Conservation (phyloP, 2,888 invertebrate species). For the Formica aserva region DNA sequence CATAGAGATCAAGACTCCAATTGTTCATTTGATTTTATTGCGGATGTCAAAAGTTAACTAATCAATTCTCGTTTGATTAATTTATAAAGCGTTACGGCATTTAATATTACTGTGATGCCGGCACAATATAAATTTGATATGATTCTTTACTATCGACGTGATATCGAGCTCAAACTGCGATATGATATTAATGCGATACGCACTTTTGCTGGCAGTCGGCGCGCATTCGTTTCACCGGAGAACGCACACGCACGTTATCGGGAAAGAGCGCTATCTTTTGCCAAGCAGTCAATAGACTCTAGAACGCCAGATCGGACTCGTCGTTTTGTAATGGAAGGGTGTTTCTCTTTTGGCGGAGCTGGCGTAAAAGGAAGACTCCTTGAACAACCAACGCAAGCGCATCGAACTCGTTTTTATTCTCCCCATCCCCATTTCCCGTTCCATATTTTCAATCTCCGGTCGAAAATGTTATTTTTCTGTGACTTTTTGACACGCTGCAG, state of each 20-base stretch:
- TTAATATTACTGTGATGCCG: background rate
- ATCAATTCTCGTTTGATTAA: background rate
- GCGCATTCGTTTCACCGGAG: conserved; percentile 5
- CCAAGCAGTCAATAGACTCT: conserved; percentile 52
- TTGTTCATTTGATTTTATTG: background rate
- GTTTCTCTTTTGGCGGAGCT: conserved; percentile 50
- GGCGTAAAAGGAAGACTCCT: conserved; percentile 39
- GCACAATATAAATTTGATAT: conserved; percentile 3
- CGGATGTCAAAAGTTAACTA: background rate
- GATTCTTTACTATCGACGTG: background rate
- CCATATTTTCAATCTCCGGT: conserved; percentile 54
- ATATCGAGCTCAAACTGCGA: conserved; percentile 6
- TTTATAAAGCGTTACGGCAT: background rate
- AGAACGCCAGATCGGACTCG: conserved; percentile 7
- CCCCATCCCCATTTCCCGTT: background rate
- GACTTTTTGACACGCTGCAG: conserved; percentile 22
- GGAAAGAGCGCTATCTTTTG: conserved; percentile 24
- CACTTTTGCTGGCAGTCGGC: conserved; percentile 1
- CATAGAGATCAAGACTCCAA: background rate
- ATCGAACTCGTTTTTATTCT: conserved; percentile 33
- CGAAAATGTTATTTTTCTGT: conserved; percentile 49
- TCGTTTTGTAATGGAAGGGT: conserved; percentile 37
- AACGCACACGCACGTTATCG: background rate
- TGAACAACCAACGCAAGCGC: conserved; percentile 36
- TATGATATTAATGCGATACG: conserved; percentile 25